Base-by-base conservation (phyloP, 2,888 invertebrate genomes). In the Gymnosoma rotundatum region DNA sequence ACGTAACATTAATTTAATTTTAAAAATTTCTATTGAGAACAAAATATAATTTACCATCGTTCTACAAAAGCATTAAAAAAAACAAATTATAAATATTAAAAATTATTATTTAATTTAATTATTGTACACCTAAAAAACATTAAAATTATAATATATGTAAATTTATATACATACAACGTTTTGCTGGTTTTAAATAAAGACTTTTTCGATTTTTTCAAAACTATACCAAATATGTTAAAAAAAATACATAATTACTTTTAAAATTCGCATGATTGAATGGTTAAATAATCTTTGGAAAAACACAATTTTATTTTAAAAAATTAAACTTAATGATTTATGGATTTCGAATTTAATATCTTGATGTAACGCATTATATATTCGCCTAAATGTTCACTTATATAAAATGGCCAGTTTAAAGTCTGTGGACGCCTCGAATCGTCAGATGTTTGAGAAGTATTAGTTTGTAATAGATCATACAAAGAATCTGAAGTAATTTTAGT, bases 361-460 rank as follows among this genome's bases (percentile, higher is more conserved):
- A 92, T 86, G 86, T 92, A 92, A 78, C 90, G 88, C 18, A 91
- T 87, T 16, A 92, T 87, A 86, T 92, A 90, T 83, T 90, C 89
- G 16, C 91, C 92, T 50, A 91, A 87, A 76, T 89, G 88, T 78
- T 90, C 90, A 56, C 87, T 90, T n/a, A 92, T 90, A 80, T 91
- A 91, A 82, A 92, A 91, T 25, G 89, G 88, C 86, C 89, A 90
- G 72, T 89, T 88, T 32, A 83, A 73, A 12, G 81, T 83, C 58
- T 63, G 78, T 20, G 36, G 48, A 0, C 52, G 63, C 20, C 61
- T 75, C 58, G 60, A 72, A 18, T 69, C 69, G 21, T 60, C 16
- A 48, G 81, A 74, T 66, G 45, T 4, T 85, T 86, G 6, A 83
- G 75, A 4, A 87, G 85, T 25, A 86, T 87, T 18, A 87, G 76